Percentiles rank a stretch among this genome's conserved stretches.
phyloP scores from a whole-genome alignment of 2,113 vertebrate genomes.

The Elaphurus davidianus region DNA sequence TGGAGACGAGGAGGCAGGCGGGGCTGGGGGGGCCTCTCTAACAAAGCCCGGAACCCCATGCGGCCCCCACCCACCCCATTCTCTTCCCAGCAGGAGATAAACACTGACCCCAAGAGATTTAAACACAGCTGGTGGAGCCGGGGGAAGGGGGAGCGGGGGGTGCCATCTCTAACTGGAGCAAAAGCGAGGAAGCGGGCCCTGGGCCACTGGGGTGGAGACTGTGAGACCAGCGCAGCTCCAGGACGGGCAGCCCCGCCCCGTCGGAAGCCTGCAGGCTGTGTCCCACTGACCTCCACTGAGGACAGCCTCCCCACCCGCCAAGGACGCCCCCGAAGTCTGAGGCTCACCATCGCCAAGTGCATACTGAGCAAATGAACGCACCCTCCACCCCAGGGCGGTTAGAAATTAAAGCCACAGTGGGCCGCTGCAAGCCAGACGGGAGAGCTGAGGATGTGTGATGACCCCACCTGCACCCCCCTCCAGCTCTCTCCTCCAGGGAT shows the following conservation, averaged over 20 bases:
- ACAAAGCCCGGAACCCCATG: not conserved
- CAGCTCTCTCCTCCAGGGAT: not conserved
- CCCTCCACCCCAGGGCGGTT: not conserved
- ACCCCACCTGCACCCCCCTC: not conserved
- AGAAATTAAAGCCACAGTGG: not conserved
- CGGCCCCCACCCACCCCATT: not conserved
- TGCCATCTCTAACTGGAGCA: not conserved
- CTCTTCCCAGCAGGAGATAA: not conserved
- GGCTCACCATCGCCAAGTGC: not conserved
- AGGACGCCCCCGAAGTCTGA: not conserved
- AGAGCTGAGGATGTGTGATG: conserved; percentile 49
- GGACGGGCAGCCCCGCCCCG: not conserved
- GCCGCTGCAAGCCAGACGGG: not conserved
- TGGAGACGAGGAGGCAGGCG: not conserved
- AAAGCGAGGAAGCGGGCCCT: not conserved
- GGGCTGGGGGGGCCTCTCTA: not conserved
- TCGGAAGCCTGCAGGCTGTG: not conserved
- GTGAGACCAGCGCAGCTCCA: not conserved
- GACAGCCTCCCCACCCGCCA: not conserved
- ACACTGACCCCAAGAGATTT: not conserved
- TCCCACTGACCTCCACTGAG: not conserved
- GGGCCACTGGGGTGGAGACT: not conserved
- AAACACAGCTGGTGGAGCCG: not conserved
- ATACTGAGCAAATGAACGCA: not conserved
- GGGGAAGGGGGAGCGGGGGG: not conserved